Evolutionary conservation across 2,888 invertebrate species (phyloP).

Genomic region (Serrognathus titanus): DNA sequence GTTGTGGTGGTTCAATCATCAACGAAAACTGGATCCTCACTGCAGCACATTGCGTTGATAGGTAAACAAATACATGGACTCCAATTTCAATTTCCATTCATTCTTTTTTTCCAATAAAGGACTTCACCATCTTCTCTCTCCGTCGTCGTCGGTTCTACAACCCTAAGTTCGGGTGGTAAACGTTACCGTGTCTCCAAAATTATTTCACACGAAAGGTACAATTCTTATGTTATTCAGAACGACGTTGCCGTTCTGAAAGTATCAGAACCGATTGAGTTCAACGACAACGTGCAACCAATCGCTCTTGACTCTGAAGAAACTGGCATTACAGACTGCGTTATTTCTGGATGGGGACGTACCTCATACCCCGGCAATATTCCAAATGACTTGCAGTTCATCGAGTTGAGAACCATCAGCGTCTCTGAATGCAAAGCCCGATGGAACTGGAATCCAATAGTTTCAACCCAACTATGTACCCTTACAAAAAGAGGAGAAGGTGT

Average conservation of each 20-base stretch:
- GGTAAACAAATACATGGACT: conserved; percentile 5
- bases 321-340: neutral
- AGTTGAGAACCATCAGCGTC: neutral
- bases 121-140: conserved; percentile 1
- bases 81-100: too few species aligned
- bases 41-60: conserved; percentile 15
- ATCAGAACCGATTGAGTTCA: neutral
- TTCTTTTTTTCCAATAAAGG: neutral
- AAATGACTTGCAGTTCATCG: conserved; percentile 1
- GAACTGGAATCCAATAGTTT: neutral
- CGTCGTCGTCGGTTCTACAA: neutral
- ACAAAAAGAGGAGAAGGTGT: conserved; percentile 54
- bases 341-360: conserved; percentile 4
- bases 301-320: neutral
- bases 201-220: conserved; percentile 3
- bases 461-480: conserved; percentile 7
- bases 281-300: conserved; percentile 1
- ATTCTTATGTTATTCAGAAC: neutral
- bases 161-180: neutral
- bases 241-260: conserved; percentile 6
- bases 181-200: neutral
- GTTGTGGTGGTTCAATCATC: conserved; percentile 18
- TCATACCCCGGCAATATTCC: neutral
- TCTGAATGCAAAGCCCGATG: conserved; percentile 2
- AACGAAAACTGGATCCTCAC: conserved; percentile 12